Percentiles rank a stretch among this genome's conserved stretches.
These are phyloP conservation scores for Drosophila azteca DNA, from an alignment of 1,140 invertebrate genomes.

Conservation along the genomic window DNA sequence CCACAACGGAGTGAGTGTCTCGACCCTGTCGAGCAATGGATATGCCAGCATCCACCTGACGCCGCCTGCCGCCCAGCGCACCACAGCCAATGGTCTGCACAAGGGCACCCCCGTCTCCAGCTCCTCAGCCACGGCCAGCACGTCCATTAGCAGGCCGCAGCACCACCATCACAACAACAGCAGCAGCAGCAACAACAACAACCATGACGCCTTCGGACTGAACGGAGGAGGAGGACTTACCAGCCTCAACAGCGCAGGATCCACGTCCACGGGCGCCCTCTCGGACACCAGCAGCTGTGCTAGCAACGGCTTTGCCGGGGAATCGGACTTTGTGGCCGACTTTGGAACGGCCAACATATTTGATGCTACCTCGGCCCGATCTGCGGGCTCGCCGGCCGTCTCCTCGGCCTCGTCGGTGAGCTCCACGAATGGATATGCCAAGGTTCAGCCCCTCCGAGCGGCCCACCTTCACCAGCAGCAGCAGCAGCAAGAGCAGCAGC, in stretches of 20 bases:
- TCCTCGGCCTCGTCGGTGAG: constrained; percentile 69
- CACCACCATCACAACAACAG: constrained; percentile 59
- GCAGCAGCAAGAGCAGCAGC: constrained; percentile 50
- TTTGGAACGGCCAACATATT: constrained; percentile 86
- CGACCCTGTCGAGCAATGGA: constrained; percentile 49
- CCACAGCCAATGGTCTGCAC: constrained; percentile 69
- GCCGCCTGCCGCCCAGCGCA: constrained; percentile 77
- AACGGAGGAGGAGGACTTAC: constrained; percentile 41
- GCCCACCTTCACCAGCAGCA: constrained; percentile 69
- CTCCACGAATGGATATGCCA: constrained; percentile 78
- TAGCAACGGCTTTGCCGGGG: constrained; percentile 83
- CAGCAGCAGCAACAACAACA: constrained; percentile 33
- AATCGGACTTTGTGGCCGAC: constrained; percentile 87
- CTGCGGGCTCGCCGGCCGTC: constrained; percentile 66
- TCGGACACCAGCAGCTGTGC: constrained; percentile 80
- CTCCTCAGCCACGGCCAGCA: constrained; percentile 31
- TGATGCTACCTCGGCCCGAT: constrained; percentile 80
- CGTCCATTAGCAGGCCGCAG: constrained; percentile 75
- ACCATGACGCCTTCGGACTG: constrained; percentile 63
- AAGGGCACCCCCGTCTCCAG: constrained; percentile 30
- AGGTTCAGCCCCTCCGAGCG: constrained; percentile 74
- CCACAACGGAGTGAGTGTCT: constrained; percentile 11
- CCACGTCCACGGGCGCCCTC: constrained; percentile 76
- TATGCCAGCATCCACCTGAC: constrained; percentile 78
- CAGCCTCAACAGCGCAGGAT: constrained; percentile 79